Percentiles rank a stretch among this genome's conserved stretches.
phyloP scores from a whole-genome alignment of 1,140 invertebrate genomes.

The Sycobia sp. region DNA sequence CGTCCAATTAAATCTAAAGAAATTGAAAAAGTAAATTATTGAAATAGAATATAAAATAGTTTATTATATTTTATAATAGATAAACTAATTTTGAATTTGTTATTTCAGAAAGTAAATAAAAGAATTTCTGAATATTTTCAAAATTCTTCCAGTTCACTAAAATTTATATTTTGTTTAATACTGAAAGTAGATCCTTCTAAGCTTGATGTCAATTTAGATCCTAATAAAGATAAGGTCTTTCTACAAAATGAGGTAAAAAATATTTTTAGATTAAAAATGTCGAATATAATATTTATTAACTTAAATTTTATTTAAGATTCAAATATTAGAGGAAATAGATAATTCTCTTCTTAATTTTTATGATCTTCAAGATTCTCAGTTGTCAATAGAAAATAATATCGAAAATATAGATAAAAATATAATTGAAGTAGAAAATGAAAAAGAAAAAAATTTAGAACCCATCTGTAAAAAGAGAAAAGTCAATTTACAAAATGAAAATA shows the following conservation, averaged over 20 bases:
- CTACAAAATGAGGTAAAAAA: constrained; percentile 59
- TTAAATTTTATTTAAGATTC: constrained; percentile 36
- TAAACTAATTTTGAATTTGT: constrained; percentile 20
- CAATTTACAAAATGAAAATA: constrained; percentile 21
- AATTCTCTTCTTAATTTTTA: constrained; percentile 47
- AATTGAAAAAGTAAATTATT: constrained; percentile 63
- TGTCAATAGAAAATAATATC: neutral
- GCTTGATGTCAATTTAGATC: constrained; percentile 71
- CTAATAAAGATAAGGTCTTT: constrained; percentile 68
- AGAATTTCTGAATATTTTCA: constrained; percentile 45
- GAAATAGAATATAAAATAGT: too few species aligned
- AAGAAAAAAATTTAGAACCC: constrained; percentile 36
- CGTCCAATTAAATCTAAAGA: constrained; percentile 65
- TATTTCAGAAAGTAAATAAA: constrained; percentile 56
- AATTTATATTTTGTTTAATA: constrained; percentile 58
- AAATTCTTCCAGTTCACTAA: constrained; percentile 45
- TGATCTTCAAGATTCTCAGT: constrained; percentile 36
- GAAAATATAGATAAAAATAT: constrained; percentile 18
- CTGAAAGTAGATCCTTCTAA: constrained; percentile 58
- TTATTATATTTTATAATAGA: neutral
- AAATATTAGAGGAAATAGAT: constrained; percentile 41
- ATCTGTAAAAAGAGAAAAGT: constrained; percentile 45
- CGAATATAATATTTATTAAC: constrained; percentile 25
- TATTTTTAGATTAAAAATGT: constrained; percentile 12
- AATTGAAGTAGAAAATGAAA: constrained; percentile 22